Base-by-base conservation (phyloP, 2,888 invertebrate species). In the Aleiodes alternator region DNA sequence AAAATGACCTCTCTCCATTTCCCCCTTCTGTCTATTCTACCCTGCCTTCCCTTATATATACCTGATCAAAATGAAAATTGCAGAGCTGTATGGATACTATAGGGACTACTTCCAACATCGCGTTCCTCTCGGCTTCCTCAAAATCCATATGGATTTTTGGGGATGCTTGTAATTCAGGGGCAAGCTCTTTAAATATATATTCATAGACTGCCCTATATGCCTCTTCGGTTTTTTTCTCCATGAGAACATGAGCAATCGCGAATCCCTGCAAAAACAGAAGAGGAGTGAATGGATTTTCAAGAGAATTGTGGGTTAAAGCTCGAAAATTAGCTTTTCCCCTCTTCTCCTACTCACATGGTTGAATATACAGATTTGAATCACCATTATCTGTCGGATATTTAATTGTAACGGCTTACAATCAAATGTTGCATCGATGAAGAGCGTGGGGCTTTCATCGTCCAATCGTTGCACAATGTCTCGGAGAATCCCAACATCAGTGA, bases 131-230 rank as follows among this genome's bases (percentile, higher is more conserved):
- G 2, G 59, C 59, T 7, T 38, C 6, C 34, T 59, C 59, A 38
- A 59, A 59, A 59, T 59, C 59, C 59, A 59, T 59, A n/a, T 59
- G 59, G 5, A 34, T 38, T 59, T 12, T 1, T 0, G 34, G 34
- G 5, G 11, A 4, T 14, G 5, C 38, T 5, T 34, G 8, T 0
- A 59, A n/a, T 34, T 59, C 34, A 7, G 59, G 34, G 4, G 59
- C 59, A 3, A 59, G 7, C 14, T 59, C 59, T 12, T 34, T n/a
- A 11, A 59, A 59, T 1, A 59, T 16, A 12, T 59, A 59, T 4
- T 59, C 14, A 31, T 31, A 31, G 29, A 55, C 16, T 14, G 12
- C 55, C 38, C 38, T 38, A 38, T 38, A 38, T 0, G 38, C 38
- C 8, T 38, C 38, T 38, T 38, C 38, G 0, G 38, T 38, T 8